Base-by-base conservation (phyloP, 2,113 vertebrate species). In the Ictalurus furcatus region DNA sequence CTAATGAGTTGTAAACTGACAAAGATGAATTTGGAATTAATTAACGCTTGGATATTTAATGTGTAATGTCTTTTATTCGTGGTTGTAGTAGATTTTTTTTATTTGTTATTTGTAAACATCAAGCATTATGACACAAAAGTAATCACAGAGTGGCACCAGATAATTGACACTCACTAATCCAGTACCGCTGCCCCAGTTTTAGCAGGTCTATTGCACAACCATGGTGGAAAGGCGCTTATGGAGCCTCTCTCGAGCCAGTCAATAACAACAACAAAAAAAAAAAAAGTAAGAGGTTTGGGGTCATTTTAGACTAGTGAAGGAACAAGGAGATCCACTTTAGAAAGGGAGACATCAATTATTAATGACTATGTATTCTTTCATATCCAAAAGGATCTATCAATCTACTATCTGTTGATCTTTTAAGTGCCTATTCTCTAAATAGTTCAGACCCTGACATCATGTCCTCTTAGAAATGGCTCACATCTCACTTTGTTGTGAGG, bases 161-260 rank as follows among this genome's bases (percentile, higher is more conserved):
- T 80, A 83, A 83, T 87, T 84, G 88, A 88, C 85, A 85, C 76
- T 21, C 74, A 9, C 83, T 92, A 91, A 93, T 92, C 90, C 91
- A 92, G 87, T 86, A 85, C n/a, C 19, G 59, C 30, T 83, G 80
- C 30, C 30, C 90, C 86, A 90, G 80, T 91, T 90, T 90, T 81
- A 85, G 74, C 58, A 69, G 81, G 79, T 78, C 86, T 85, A 79
- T 92, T 91, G 89, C 69, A 25, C 86, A 90, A 92, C 84, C 61
- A 25, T 7, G 19, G 40, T 25, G 7, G 44, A 54, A 79, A 79
- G 84, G 85, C 84, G 90, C 90, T 91, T 91, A 91, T 79, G 28
- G 25, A 44, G 44, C 87, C 69, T 83, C 83, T 69, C n/a, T 54
- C n/a, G 44, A 87, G 80, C 63, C 48, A 84, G 84, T 85, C 90